Conservation (phyloP, 2,113 vertebrate species). For the Felis chaus region DNA sequence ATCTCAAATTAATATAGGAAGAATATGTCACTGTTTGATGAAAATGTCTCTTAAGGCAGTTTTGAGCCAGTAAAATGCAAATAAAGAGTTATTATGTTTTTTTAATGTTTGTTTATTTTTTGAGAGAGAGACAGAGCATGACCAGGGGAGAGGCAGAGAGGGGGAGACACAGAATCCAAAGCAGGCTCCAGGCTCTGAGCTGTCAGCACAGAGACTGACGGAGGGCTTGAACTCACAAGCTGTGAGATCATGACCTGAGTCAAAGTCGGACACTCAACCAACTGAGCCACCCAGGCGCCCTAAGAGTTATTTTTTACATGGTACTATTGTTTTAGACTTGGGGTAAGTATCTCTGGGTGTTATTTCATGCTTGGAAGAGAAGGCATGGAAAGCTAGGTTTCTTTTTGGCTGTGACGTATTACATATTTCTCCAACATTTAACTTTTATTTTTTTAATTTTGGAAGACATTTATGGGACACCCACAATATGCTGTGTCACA, state of each 20-base stretch:
- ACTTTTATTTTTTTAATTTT: constrained; percentile 14
- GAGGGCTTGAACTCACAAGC: too few relatives aligned
- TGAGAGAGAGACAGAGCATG: too few relatives aligned
- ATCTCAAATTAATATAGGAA: constrained; percentile 45
- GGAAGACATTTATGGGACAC: not conserved
- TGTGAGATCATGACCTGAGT: too few relatives aligned
- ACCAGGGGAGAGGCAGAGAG: too few relatives aligned
- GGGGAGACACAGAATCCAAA: too few relatives aligned
- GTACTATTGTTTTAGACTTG: not conserved
- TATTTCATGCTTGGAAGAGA: constrained; percentile 19
- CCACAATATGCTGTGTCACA: not conserved
- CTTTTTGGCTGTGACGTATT: not conserved
- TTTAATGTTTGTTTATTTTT: too few relatives aligned
- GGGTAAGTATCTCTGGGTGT: not conserved
- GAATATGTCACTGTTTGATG: not conserved
- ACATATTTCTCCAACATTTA: constrained; percentile 17
- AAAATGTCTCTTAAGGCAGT: constrained; percentile 9
- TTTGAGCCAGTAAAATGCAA: constrained; percentile 49
- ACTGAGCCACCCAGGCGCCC: too few relatives aligned
- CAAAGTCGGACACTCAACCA: too few relatives aligned
- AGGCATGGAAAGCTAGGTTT: not conserved
- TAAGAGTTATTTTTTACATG: not conserved
- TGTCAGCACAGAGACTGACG: too few relatives aligned
- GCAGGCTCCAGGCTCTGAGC: too few relatives aligned
- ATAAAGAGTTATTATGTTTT: not conserved